These are phyloP conservation scores for Puma concolor DNA, from an alignment of 2,113 vertebrate genomes.

Conservation along the genomic window DNA sequence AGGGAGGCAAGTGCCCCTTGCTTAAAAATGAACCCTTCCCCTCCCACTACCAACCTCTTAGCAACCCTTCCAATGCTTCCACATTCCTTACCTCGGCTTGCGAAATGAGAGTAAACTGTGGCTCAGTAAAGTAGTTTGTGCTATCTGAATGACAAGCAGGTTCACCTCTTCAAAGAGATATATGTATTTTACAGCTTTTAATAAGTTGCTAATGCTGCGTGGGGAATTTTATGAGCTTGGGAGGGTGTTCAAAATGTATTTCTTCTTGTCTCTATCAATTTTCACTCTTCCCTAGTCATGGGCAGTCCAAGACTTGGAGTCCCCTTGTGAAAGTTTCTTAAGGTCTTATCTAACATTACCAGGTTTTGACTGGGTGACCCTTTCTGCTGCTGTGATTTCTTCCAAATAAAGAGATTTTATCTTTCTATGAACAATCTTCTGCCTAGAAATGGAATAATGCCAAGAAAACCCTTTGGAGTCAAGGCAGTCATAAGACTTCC, in stretches of 20 bases:
- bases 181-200: neutral
- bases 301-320: no score
- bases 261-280: neutral
- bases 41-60: neutral
- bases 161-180: neutral
- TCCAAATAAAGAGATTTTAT: neutral
- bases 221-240: neutral
- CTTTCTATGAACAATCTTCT: neutral
- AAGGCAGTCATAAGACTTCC: neutral
- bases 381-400: neutral
- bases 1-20: neutral
- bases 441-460: neutral
- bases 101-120: neutral
- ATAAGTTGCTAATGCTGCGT: neutral
- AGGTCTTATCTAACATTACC: neutral
- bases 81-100: neutral
- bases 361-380: neutral
- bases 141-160: neutral
- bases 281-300: neutral
- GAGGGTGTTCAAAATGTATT: neutral
- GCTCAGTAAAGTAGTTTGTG: neutral
- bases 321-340: neutral
- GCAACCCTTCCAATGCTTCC: neutral
- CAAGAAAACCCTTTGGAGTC: neutral
- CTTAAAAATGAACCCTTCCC: neutral